Evolutionary conservation across 2,113 vertebrate species (phyloP).

Genomic region (Trematocara variabile): DNA sequence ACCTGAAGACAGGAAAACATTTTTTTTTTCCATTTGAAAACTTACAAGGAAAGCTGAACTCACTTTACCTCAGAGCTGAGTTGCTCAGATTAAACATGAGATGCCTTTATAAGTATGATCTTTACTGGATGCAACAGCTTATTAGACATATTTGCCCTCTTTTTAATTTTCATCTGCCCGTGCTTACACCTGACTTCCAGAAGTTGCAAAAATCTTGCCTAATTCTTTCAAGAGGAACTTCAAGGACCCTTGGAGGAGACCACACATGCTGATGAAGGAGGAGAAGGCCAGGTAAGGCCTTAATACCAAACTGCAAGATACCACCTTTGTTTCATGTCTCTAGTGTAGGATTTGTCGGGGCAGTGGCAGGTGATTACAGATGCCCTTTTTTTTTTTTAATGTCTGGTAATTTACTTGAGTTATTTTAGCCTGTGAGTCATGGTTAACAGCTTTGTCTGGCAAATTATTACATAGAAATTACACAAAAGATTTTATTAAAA

Average conservation of each 20-base stretch:
- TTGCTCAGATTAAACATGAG: background rate
- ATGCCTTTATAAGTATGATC: background rate
- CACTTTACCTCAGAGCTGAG: background rate
- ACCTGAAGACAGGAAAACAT: background rate
- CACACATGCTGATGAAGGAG: conserved; percentile 72
- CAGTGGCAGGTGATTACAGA: conserved; percentile 2
- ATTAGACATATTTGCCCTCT: background rate
- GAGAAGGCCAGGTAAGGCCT: conserved; percentile 73
- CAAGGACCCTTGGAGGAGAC: conserved; percentile 80
- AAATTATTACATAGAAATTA: background rate
- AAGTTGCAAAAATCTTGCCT: conserved; percentile 83
- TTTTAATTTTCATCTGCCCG: background rate
- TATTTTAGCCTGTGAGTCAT: background rate
- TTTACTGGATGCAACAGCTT: background rate
- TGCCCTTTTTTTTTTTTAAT: background rate
- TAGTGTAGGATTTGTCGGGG: background rate
- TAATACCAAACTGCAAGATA: background rate
- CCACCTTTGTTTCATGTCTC: background rate
- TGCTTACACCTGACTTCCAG: conserved; percentile 46
- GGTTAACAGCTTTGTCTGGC: background rate
- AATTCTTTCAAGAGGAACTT: conserved; percentile 80
- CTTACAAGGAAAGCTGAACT: background rate
- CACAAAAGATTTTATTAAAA: background rate
- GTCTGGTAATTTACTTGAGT: background rate
- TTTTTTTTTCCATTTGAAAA: background rate